Conservation (phyloP, 2,888 invertebrate genomes). For the Anthrax anthrax region DNA sequence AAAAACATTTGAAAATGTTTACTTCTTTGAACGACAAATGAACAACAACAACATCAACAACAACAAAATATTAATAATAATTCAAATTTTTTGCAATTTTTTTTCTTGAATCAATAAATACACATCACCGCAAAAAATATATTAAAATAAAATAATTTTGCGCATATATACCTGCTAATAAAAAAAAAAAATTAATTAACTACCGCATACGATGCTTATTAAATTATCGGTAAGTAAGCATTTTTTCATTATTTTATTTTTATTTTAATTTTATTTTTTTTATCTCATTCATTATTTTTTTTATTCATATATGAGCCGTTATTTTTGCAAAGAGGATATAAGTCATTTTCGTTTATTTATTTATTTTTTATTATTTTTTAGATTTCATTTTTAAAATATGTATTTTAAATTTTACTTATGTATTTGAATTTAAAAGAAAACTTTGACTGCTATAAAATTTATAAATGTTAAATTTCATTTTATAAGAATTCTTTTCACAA, state of each 20-base stretch:
- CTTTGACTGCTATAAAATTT: too few relatives aligned
- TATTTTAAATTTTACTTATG: too few relatives aligned
- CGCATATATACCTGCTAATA: constrained; percentile 3
- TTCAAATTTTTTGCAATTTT: too few relatives aligned
- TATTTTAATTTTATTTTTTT: not conserved
- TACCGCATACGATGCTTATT: constrained; percentile 5
- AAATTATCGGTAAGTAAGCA: constrained; percentile 5
- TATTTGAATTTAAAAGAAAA: too few relatives aligned
- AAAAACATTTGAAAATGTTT: too few relatives aligned
- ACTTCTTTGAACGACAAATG: not conserved
- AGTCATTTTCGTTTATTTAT: not conserved
- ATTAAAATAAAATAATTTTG: not conserved
- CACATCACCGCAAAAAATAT: not conserved
- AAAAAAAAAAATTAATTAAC: not conserved
- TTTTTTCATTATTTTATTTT: not conserved
- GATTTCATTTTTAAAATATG: too few relatives aligned
- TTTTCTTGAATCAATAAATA: not conserved
- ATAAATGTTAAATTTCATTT: too few relatives aligned
- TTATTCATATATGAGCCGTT: too few relatives aligned
- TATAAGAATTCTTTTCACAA: too few relatives aligned
- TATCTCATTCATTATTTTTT: not conserved
- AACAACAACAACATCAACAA: not conserved
- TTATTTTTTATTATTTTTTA: too few relatives aligned
- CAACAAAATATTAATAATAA: not conserved
- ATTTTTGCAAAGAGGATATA: too few relatives aligned